These are phyloP conservation scores for Plutomurus gul DNA, from an alignment of 1,140 invertebrate genomes.

Conservation along the genomic window DNA sequence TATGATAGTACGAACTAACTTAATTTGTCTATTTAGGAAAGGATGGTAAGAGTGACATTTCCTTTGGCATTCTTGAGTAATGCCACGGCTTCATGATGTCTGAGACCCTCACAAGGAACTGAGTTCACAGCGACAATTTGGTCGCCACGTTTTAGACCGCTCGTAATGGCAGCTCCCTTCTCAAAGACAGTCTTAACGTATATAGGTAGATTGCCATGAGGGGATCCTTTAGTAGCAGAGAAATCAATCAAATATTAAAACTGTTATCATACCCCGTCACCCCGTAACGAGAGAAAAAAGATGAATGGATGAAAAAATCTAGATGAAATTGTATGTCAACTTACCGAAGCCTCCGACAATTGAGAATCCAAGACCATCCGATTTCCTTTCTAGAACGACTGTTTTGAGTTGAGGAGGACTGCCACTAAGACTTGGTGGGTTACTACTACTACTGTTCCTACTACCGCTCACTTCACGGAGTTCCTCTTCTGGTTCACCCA, in stretches of 20 bases:
- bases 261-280: constrained; percentile 61
- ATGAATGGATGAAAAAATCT: not conserved
- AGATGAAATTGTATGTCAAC: not conserved
- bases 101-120: constrained; percentile 58
- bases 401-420: constrained; percentile 56
- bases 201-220: constrained; percentile 76
- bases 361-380: constrained; percentile 76
- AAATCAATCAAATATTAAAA: not conserved
- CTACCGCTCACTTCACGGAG: not conserved
- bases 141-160: constrained; percentile 67
- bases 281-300: not conserved
- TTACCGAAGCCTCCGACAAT: constrained; percentile 75
- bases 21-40: constrained; percentile 45
- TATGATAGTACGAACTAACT: too few relatives aligned
- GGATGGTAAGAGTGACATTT: constrained; percentile 63
- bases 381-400: constrained; percentile 70
- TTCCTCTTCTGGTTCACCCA: not conserved
- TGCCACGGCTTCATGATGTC: constrained; percentile 67
- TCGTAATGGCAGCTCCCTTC: constrained; percentile 72
- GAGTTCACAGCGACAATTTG: constrained; percentile 65
- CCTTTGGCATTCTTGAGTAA: constrained; percentile 65
- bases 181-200: constrained; percentile 83
- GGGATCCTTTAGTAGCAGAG: constrained; percentile 62
- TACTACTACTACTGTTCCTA: constrained; percentile 34
- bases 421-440: constrained; percentile 40